These are phyloP conservation scores for Gallinago undulata DNA, from an alignment of 2,113 vertebrate genomes.

Conservation along the genomic window DNA sequence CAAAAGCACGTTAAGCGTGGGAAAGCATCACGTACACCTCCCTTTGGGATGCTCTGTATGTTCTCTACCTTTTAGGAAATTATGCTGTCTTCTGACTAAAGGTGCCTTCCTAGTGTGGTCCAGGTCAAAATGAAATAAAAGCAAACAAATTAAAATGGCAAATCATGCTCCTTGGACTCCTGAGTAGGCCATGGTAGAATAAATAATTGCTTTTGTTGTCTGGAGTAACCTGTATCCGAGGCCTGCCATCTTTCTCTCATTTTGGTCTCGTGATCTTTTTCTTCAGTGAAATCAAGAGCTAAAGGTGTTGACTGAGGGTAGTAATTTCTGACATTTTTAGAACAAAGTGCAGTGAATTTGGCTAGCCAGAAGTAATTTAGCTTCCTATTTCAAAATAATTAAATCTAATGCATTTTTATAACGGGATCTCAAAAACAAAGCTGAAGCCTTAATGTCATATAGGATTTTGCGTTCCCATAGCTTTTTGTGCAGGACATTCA, in stretches of 20 bases:
- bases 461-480: neutral
- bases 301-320: neutral
- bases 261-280: neutral
- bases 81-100: neutral
- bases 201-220: neutral
- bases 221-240: neutral
- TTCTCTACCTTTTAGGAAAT: neutral
- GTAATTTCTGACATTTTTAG: neutral
- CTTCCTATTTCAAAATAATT: neutral
- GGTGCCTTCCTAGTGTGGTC: neutral
- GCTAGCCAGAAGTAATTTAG: neutral
- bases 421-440: neutral
- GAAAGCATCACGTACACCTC: fast-evolving
- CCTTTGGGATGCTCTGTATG: neutral
- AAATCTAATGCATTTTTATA: neutral
- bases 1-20: neutral
- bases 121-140: neutral
- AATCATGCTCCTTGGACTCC: neutral
- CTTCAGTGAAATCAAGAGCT: neutral
- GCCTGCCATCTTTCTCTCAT: neutral
- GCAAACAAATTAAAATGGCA: neutral
- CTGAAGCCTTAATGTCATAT: neutral
- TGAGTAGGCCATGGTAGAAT: fast-evolving
- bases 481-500: neutral
- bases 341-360: neutral